Evolutionary conservation across 2,113 vertebrate genomes (phyloP).

Genomic region (Cricetomys ansorgei): DNA sequence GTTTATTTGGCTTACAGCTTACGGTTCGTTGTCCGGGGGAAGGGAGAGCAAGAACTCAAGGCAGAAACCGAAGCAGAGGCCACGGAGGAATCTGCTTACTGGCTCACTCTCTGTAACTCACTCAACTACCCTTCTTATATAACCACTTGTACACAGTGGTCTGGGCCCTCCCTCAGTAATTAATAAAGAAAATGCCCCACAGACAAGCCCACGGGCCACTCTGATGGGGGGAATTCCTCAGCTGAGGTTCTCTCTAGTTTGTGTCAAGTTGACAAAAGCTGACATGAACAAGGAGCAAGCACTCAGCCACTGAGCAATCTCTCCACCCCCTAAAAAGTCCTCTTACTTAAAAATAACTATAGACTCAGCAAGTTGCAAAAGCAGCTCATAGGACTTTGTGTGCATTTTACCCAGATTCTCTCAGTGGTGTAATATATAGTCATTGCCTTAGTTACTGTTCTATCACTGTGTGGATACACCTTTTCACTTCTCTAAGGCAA

Average conservation of each 20-base stretch:
- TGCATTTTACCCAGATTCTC: neutral
- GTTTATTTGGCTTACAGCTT: neutral
- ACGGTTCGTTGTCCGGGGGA: neutral
- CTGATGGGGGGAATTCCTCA: neutral
- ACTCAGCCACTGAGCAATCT: neutral
- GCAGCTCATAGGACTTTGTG: neutral
- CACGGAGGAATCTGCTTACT: too few species aligned
- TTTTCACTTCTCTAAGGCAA: neutral
- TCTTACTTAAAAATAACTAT: neutral
- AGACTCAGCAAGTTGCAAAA: neutral
- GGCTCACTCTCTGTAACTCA: neutral
- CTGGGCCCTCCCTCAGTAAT: neutral
- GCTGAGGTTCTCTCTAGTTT: neutral
- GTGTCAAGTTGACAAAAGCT: neutral
- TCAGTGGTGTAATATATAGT: neutral
- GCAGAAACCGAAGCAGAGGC: neutral
- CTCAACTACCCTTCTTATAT: neutral
- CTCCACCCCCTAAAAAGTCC: neutral
- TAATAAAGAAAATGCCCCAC: neutral
- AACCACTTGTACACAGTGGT: accelerated
- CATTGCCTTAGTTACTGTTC: neutral
- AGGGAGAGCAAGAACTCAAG: neutral
- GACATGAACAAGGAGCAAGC: neutral
- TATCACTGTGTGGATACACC: neutral
- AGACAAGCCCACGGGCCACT: neutral